Evolutionary conservation across 2,888 invertebrate genomes (phyloP), one percentile per base, ranked within the genome.

Genomic region (Stenodema calcarata): DNA sequence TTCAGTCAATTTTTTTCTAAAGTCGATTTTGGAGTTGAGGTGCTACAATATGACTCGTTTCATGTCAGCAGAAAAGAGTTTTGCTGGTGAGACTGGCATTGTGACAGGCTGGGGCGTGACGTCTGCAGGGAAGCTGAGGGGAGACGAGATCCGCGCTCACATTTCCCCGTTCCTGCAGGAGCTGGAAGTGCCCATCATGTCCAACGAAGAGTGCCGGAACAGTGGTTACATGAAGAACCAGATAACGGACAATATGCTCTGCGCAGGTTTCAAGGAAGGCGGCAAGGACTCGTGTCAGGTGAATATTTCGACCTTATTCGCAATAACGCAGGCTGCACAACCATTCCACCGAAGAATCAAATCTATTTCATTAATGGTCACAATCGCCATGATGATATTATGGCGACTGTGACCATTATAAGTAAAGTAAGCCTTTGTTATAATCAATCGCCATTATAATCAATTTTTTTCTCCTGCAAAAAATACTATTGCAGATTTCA

Each of bases 201-300:
- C 94, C 0, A 94, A 95, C 89, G 90, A 90, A 0, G 94, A 95
- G 42, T 96, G 95, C 90, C 93, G 93, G 30, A 92, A 93, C 88
- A 94, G 94, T 0, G 94, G 93, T 9, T 96, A 96, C 91, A 94
- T 94, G 50, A 89, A 91, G 11, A 92, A 92, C 79, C 93, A 94
- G 89, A 95, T 96, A 87, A 95, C 95, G 0, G 94, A 94, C 42
- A 95, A 95, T 90, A 96, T 96, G 95, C 90, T 96, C 89, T 96
- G 96, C 90, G 96, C 96, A 9, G 96, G 96, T 0, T 94, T 93
- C 90, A 91, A 93, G 0, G 92, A 95, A 50, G 96, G 96, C 7
- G 93, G 93, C 78, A 94, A 94, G 87, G 96, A 96, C 91, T 95
- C 96, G 9, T 96, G 96, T 91, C 96, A 93, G 92, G 93, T 93